A percentile compares a stretch with the other conserved stretches of the same genome.
Conservation (phyloP, 2,888 invertebrate species). For the Ferrisia virgata region DNA sequence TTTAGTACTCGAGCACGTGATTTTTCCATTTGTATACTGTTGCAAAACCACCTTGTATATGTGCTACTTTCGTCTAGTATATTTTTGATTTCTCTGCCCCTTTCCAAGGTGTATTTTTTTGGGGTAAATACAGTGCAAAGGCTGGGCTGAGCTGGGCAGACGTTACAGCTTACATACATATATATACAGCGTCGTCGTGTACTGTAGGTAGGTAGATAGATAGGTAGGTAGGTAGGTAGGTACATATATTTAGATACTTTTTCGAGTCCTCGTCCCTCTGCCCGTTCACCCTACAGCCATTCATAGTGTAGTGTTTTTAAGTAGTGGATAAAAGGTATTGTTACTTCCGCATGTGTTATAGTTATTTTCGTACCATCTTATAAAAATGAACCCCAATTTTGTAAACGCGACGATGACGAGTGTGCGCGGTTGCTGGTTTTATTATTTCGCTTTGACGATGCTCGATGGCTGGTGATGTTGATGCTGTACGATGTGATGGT, state of each 20-base stretch:
- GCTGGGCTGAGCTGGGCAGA: no score
- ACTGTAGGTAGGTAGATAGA: no score
- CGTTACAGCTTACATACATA: neutral
- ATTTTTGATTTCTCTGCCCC: neutral
- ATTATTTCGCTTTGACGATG: constrained; percentile 22
- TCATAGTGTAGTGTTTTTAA: no score
- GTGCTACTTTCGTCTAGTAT: neutral
- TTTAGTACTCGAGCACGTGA: neutral
- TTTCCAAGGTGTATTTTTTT: neutral
- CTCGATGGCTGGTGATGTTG: neutral
- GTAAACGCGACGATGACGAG: constrained; percentile 22
- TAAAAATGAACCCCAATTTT: constrained; percentile 37
- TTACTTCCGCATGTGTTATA: constrained; percentile 43
- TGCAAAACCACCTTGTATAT: neutral
- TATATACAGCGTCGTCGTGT: neutral
- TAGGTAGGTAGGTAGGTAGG: no score
- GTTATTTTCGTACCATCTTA: constrained; percentile 40
- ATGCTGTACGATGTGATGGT: neutral
- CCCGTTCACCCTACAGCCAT: no score
- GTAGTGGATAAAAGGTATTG: constrained; percentile 6
- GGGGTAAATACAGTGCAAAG: neutral
- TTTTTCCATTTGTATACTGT: neutral
- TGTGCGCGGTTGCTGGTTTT: constrained; percentile 28
- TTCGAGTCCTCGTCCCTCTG: neutral
- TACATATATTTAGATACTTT: no score